Evolutionary conservation across 2,888 invertebrate genomes (phyloP), one percentile per base, ranked within the genome.

Genomic region (Eutolmus rufibarbis): DNA sequence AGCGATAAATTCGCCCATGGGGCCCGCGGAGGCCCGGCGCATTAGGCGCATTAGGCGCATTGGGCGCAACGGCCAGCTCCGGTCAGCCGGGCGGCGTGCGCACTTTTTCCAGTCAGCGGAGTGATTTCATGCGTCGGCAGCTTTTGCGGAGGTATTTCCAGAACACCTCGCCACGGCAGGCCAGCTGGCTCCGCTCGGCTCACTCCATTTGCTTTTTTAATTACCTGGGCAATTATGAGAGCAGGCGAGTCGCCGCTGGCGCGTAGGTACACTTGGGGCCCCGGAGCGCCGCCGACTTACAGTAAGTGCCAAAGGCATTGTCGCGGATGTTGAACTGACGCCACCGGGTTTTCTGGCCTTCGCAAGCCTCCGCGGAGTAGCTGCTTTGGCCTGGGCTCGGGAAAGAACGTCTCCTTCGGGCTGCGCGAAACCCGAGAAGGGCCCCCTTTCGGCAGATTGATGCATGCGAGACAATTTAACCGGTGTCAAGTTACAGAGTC

Each of bases 291-390:
- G 51, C 7, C n/a, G 51, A 51, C 66, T 66, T 66, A 66, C 66
- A 66, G 66, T 66, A 66, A 66, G 66, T 78, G 78, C 28, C 43
- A 46, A 46, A 79, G 51, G 51, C 79, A 51, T 79, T 79, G 79
- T 79, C 79, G 79, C 79, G 79, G 79, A 79, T 79, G 28, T 79
- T 79, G 79, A 79, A 79, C 79, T 79, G 79, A 46, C 79, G 51
- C 51, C 66, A 66, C 66, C 51, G 31, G 79, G 31, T 51, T 79
- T 46, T 79, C 66, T 79, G 51, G 51, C 79, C 79, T 79, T 79
- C 79, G 28, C 31, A 34, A 51, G 28, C 16, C 43, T 43, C 56
- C 31, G 31, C 23, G 28, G 12, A 1, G 43, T 4, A 2, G 43
- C 23, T 9, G 12, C 28, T 14, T 28, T 28, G 66, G 66, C 12